Evolutionary conservation across 2,888 invertebrate genomes (phyloP).

Genomic region (Ganaspis brasiliensis): DNA sequence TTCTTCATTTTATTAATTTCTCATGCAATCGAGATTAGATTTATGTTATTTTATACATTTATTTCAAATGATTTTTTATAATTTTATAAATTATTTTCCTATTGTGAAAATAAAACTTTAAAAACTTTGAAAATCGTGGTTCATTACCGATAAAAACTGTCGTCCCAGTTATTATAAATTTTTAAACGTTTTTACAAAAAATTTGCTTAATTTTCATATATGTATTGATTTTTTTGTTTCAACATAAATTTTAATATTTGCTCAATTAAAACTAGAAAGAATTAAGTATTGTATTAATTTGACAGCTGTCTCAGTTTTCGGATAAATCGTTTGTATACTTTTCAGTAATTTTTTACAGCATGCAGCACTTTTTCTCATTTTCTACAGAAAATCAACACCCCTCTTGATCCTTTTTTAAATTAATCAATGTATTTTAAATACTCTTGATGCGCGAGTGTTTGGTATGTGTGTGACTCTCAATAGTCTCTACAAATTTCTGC

Average conservation of each 20-base stretch:
- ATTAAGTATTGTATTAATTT: slow-evolving; percentile 13
- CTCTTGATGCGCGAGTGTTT: slow-evolving; percentile 60
- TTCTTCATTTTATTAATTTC: not conserved
- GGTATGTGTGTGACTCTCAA: slow-evolving; percentile 54
- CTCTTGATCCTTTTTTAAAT: slow-evolving; percentile 52
- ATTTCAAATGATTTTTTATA: too few species aligned
- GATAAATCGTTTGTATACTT: slow-evolving; percentile 39
- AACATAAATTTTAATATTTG: too few species aligned
- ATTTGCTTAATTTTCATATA: too few species aligned
- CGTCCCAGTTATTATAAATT: too few species aligned
- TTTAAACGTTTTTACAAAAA: too few species aligned
- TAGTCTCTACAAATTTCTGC: slow-evolving; percentile 43
- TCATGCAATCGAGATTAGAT: too few species aligned
- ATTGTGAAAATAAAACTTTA: too few species aligned
- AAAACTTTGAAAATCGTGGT: too few species aligned
- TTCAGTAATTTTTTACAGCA: slow-evolving; percentile 41
- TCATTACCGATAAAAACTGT: too few species aligned
- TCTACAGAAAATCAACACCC: slow-evolving; percentile 36
- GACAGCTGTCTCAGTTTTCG: slow-evolving; percentile 34
- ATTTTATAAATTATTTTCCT: too few species aligned
- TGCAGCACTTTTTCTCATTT: slow-evolving; percentile 40
- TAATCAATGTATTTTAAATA: slow-evolving; percentile 54
- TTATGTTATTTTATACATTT: too few species aligned
- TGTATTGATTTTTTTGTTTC: too few species aligned
- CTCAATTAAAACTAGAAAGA: not conserved